Base-by-base conservation (phyloP, 2,888 invertebrate species). In the Creontiades dilutus region DNA sequence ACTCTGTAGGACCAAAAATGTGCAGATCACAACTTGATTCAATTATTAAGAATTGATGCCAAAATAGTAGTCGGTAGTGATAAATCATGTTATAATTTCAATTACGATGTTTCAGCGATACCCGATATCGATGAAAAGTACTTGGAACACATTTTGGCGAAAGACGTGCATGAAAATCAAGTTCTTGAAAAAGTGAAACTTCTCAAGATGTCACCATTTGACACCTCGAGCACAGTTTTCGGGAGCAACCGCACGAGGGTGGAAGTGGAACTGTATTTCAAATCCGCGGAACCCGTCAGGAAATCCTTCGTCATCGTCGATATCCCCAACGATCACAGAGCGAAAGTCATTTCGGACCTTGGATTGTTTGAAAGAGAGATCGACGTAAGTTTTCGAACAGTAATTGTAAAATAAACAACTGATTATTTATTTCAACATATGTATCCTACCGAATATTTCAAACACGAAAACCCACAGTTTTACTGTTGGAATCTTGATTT, bases 171-270 rank as follows among this genome's bases (percentile, higher is more conserved):
- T 37, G 47, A 88, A 57, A 4, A 28, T 76, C n/a, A 16, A n/a
- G 48, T 14, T 12, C 23, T 88, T 12, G 27, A 47, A 46, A 19
- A 37, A 19, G 52, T 88, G 19, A 55, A 19, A 28, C 47, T n/a
- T 0, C 11, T 87, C 9, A 19, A 82, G 61, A 81, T 61, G 82
- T 16, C 19, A n/a, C 52, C 48, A 0, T 86, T 80, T 11, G 90
- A 86, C 11, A 27, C 86, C 28, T 68, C 68, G 48, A 90, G 90
- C 5, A 89, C 89, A 19, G 89, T 89, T 80, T 90, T 89, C 52
- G 81, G 86, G 2, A 90, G 90, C 82, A 86, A 90, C 4, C 48
- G 89, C 14, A 90, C 37, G 14, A 46, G 90, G 52, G 75, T 86
- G 0, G 11, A 52, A 9, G 11, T 90, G 48, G 86, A 87, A 5